Percentiles rank a stretch among this genome's conserved stretches.
These are phyloP conservation scores for Gryllus bimaculatus DNA, from an alignment of 1,140 invertebrate species.

Conservation along the genomic window DNA sequence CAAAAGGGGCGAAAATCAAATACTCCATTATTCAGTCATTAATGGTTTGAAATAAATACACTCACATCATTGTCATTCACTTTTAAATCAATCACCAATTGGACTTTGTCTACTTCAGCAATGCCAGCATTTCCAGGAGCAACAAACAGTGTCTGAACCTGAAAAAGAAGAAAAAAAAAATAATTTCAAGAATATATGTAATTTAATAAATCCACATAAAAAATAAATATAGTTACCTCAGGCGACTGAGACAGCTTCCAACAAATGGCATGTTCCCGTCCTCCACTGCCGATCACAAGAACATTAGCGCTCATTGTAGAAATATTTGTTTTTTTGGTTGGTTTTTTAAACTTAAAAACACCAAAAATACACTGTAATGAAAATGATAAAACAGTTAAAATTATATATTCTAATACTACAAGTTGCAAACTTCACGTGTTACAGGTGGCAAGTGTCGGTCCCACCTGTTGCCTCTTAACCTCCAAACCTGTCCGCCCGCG, in stretches of 20 bases:
- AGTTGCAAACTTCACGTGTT: no score
- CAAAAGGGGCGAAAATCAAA: no score
- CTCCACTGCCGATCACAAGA: conserved; percentile 83
- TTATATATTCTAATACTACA: no score
- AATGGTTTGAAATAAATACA: background rate
- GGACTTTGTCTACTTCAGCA: conserved; percentile 34
- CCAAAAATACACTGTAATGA: no score
- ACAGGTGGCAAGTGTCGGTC: no score
- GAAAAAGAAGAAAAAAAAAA: conserved; percentile 1
- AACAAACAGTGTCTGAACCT: conserved; percentile 64
- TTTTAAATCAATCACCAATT: conserved; percentile 15
- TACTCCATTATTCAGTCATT: no score
- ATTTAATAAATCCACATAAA: background rate
- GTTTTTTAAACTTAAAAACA: no score
- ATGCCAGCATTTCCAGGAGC: conserved; percentile 89
- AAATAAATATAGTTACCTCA: conserved; percentile 33
- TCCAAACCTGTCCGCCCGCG: no score
- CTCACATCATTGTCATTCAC: conserved; percentile 59
- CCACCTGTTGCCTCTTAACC: no score
- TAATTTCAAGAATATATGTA: background rate
- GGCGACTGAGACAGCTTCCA: conserved; percentile 83
- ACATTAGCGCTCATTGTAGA: conserved; percentile 41
- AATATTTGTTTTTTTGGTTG: no score
- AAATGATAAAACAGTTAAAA: no score
- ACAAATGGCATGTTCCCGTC: conserved; percentile 88